These are phyloP conservation scores for Tipula helvola DNA, from an alignment of 2,888 invertebrate species.

Conservation along the genomic window DNA sequence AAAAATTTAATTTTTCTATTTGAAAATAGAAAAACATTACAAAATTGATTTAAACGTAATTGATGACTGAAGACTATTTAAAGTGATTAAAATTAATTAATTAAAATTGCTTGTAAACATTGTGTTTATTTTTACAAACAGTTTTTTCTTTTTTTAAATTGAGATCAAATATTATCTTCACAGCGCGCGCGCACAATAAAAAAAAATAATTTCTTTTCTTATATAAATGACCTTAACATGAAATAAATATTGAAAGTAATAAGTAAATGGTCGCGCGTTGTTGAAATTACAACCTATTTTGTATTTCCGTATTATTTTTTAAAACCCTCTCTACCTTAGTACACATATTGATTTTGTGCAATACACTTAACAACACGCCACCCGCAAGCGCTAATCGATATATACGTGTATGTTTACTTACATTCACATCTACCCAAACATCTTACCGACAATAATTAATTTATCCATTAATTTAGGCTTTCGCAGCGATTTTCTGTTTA, in stretches of 20 bases:
- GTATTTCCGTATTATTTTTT: background rate
- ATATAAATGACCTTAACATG: background rate
- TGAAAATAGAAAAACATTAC: background rate
- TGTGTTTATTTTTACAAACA: background rate
- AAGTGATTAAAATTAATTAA: background rate
- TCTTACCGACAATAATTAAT: background rate
- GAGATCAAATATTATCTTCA: background rate
- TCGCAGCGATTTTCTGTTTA: background rate
- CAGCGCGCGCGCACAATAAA: background rate
- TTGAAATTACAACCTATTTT: background rate
- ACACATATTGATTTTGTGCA: background rate
- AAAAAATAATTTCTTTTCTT: background rate
- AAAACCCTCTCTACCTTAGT: background rate
- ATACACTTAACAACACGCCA: background rate
- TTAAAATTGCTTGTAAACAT: background rate
- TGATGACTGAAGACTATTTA: background rate
- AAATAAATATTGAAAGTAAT: background rate
- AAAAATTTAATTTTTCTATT: background rate
- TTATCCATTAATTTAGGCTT: background rate
- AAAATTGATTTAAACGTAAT: background rate
- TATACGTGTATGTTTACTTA: background rate
- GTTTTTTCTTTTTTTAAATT: background rate
- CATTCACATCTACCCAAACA: background rate
- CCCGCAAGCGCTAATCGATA: background rate
- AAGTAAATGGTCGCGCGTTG: background rate